Evolutionary conservation across 2,113 vertebrate species (phyloP), one percentile per base, ranked within the genome.

Genomic region (Centropus bengalensis): DNA sequence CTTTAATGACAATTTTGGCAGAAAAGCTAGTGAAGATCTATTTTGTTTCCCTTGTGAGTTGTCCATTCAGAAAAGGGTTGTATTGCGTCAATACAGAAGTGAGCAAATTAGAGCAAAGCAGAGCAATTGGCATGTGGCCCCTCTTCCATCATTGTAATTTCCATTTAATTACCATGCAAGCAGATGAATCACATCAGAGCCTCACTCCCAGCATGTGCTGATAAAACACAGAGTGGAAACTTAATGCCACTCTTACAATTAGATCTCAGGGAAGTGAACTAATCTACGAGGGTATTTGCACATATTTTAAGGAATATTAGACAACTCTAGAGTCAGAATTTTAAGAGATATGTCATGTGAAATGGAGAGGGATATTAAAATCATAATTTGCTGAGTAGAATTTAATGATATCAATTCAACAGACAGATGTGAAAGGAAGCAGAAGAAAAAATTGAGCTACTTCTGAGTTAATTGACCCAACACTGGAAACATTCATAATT

Each of bases 381-480:
- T 68, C 9, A 40, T 67, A 59, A 88, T 89, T 85, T 77, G 21
- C 45, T 49, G 47, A 63, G 63, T 24, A 52, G 23, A 82, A 70
- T 83, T 91, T 89, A 88, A 96, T 42, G 4, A 42, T 32, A 86
- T 42, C 56, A 86, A 67, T 87, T 80, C 69, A 90, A 59, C 28
- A 80, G 94, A 73, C 1, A 11, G 56, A 86, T 81, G 47, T 40
- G 30, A 86, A 60, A 63, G 76, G 59, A 91, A 91, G 76, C 4
- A 56, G 60, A 88, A 94, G 36, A 90, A 91, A 89, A 77, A 89
- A 26, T 4, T 70, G 52, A 82, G 38, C 78, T 75, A 94, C 89
- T 86, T 89, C 52, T 60, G 56, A 89, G 58, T 89, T 93, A 93
- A 93, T 83, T 83, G 73, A 88, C 52, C 49, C 36, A 89, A 42